A percentile compares a stretch with the other conserved stretches of the same genome.
phyloP scores from a whole-genome alignment of 2,113 vertebrate genomes.

The Eretmochelys imbricata region DNA sequence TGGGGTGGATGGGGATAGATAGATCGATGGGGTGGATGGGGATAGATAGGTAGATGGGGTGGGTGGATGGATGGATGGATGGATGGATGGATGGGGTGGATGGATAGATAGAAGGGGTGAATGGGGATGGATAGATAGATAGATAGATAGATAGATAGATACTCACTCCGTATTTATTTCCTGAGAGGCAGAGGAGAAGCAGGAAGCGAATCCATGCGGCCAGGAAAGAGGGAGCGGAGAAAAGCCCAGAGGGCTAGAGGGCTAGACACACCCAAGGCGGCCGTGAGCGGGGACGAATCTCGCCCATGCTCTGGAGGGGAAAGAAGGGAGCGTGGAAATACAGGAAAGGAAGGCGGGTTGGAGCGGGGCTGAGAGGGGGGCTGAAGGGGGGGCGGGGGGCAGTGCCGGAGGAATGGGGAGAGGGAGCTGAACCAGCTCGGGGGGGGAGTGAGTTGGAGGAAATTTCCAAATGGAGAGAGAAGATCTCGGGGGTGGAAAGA shows the following conservation, averaged over 20 bases:
- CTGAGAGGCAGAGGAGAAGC: no score
- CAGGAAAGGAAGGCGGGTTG: no score
- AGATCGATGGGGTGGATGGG: background rate
- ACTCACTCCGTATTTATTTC: no score
- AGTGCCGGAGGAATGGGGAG: no score
- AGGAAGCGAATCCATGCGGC: background rate
- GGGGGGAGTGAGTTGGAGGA: no score
- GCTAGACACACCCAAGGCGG: conserved; percentile 6
- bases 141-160: background rate
- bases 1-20: background rate
- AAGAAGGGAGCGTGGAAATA: no score
- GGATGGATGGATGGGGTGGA: background rate
- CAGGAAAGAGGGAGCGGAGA: background rate
- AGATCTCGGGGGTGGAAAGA: no score
- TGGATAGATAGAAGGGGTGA: background rate
- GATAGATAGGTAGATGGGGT: background rate
- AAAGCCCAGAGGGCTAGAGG: background rate
- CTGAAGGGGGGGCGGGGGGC: no score
- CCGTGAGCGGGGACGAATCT: background rate
- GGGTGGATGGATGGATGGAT: background rate
- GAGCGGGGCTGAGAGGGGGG: no score
- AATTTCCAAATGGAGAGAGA: no score
- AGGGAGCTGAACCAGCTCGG: no score
- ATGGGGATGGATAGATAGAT: background rate
- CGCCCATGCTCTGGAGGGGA: no score